Evolutionary conservation across 2,797 vertebrate species (phyloP), one percentile per base, ranked within the genome.

Genomic region (Limosa lapponica): DNA sequence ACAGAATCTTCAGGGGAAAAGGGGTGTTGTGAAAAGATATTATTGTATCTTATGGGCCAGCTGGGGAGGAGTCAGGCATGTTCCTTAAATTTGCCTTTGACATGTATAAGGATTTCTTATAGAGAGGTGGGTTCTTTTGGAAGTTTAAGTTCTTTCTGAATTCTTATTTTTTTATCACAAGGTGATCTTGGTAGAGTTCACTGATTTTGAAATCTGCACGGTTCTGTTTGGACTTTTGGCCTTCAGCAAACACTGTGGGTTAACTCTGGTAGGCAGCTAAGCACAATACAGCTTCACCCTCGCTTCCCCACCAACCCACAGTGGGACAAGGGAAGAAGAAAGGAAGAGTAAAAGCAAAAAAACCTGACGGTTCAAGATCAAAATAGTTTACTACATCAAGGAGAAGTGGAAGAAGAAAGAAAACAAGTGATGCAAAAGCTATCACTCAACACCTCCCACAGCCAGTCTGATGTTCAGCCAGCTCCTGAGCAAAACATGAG

Each of bases 1-100:
- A 87, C 14, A 82, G 54, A 89, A 78, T 94, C 78, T 46, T 80
- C 28, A 72, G 18, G 72, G 52, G 75, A 94, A 39, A 66, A 62
- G 30, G 8, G 43, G 11, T 3, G 19, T 82, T 83, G 25, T 65
- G 62, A 54, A 89, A 93, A 85, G 13, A 23, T 59, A 59, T 23
- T 48, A 18, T 11, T 75, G 4, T 27, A 81, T 85, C 82, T 87
- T 57, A 66, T 5, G 9, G 44, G 19, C 52, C 4, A 85, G 51
- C 46, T 7, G 20, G 16, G 80, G 86, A 92, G 78, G 69, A 84
- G 4, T 43, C 65, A 94, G 37, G 14, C 17, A 80, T 87, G 43
- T 85, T 82, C 48, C 57, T 96, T 81, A 91, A 88, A 66, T 66
- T 34, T 61, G 37, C 10, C 25, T 82, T 46, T 51, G 82, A 54